phyloP scores from a whole-genome alignment of 2,797 vertebrate species.

The Enteromius anoplus region DNA sequence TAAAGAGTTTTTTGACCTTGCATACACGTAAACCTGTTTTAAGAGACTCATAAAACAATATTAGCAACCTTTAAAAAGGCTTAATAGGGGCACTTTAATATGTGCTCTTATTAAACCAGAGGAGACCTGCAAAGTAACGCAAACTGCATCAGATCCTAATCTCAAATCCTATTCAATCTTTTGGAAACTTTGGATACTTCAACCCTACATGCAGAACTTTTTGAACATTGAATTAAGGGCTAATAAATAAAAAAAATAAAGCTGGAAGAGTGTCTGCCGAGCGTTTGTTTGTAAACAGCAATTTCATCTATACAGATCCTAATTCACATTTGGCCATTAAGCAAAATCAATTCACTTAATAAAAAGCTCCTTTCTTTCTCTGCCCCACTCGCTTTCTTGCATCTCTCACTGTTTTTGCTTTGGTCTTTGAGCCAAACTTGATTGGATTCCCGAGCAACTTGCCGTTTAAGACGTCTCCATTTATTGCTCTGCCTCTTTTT shows the following conservation, averaged over 20 bases:
- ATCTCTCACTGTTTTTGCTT: constrained; percentile 47
- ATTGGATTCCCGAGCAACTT: constrained; percentile 62
- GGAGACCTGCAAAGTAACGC: neutral
- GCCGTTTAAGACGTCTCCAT: constrained; percentile 77
- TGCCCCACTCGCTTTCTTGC: constrained; percentile 32
- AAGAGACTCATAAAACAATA: no score
- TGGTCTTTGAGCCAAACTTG: constrained; percentile 55
- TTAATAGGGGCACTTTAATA: no score
- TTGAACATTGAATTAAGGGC: neutral
- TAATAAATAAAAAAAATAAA: neutral
- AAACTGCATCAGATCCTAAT: neutral
- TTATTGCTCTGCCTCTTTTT: constrained; percentile 65
- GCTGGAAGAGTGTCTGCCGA: neutral
- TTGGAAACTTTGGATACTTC: neutral
- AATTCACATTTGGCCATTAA: constrained; percentile 22
- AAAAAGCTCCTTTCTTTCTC: constrained; percentile 55
- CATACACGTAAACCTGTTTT: no score
- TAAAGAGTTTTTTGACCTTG: no score
- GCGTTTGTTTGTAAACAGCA: constrained; percentile 28
- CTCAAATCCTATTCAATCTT: neutral
- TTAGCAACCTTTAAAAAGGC: no score
- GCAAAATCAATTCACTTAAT: neutral
- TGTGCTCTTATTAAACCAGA: neutral
- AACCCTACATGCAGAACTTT: neutral
- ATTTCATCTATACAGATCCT: constrained; percentile 11